Base-by-base conservation (phyloP, 2,797 vertebrate species). In the Danio kyathit region DNA sequence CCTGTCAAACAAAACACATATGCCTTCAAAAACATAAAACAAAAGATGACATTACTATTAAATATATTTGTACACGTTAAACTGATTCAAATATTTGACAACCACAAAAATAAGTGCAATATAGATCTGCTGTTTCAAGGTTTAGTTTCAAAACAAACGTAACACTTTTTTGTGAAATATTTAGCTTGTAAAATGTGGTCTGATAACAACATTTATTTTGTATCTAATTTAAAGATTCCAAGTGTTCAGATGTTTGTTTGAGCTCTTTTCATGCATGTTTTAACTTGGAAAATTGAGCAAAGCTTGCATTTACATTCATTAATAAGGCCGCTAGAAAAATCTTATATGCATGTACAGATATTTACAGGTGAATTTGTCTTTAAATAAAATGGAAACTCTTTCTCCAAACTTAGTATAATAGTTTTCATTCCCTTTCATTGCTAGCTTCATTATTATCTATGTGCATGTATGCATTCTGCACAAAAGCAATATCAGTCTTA, bases 1-100 rank as follows among this genome's bases (percentile, higher is more conserved):
- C 97, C 97, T 99, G 91, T 12, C 80, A 85, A 51, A 74, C 16
- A 38, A 29, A n/a, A 56, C 17, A 69, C n/a, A 70, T 5, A 46
- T 5, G 73, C 29, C 8, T 16, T 38, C 19, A 71, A 46, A 82
- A 51, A 29, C 29, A 29, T 29, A 29, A 29, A 29, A 3, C 29
- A 29, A 29, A 29, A 1, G 29, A 29, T 29, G 1, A 29, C 29
- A 29, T 1, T 29, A 29, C 3, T 29, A 29, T 29, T 19, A 52
- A 72, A 13, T 5, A 8, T 52, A 7, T 17, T 57, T 19, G 1
- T 7, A 21, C 3, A 52, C 2, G 3, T 41, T 19, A 63, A 51
- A 21, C 38, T 21, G 54, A 10, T 52, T 52, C 51, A 6, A 52
- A 52, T 14, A 51, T 51, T 13, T 59, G 56, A 59, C 5, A 6